Evolutionary conservation across 2,888 invertebrate species (phyloP), one percentile per base, ranked within the genome.

Genomic region (Plagiodera versicolora): DNA sequence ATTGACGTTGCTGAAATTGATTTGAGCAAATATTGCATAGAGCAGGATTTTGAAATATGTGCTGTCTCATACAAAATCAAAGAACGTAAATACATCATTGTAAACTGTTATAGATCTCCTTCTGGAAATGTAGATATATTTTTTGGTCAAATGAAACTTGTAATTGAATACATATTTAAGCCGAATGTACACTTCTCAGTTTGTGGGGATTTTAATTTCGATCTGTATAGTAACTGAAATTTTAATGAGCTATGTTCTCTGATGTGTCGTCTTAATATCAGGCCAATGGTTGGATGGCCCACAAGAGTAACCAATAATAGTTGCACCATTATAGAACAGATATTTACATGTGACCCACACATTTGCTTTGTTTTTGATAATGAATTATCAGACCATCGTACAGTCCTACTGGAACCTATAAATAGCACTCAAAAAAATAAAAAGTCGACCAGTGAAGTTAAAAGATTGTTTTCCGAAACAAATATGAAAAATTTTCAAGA

Each of bases 171-270:
- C 48, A 48, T 48, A 19, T 48, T 48, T 14, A 20, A 48, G 20
- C 48, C 48, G 20, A 19, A 24, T 48, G 48, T 48, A 20, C 20
- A 48, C 24, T 48, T 8, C 48, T 20, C 48, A 48, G 20, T 48
- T 48, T 48, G 48, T 48, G 20, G 48, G 9, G 48, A 48, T 48
- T 48, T 19, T 48, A 48, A 48, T 20, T 48, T 48, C 20, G 48
- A 48, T 20, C 6, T 48, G 48, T 48, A 48, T 14, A 48, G 9
- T 19, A 48, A 48, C 48, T 20, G 4, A 48, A 48, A 48, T 48
- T 48, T 48, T 48, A 48, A 48, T 48, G 48, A 20, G 14, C 20
- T 48, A 48, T 48, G 48, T 48, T 48, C 48, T 48, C 48, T 48
- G 4, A 48, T 48, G 48, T 48, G 11, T 48, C 24, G 48, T 48